Conservation (phyloP, 2,888 invertebrate species). For the Chrysodeixis includens region DNA sequence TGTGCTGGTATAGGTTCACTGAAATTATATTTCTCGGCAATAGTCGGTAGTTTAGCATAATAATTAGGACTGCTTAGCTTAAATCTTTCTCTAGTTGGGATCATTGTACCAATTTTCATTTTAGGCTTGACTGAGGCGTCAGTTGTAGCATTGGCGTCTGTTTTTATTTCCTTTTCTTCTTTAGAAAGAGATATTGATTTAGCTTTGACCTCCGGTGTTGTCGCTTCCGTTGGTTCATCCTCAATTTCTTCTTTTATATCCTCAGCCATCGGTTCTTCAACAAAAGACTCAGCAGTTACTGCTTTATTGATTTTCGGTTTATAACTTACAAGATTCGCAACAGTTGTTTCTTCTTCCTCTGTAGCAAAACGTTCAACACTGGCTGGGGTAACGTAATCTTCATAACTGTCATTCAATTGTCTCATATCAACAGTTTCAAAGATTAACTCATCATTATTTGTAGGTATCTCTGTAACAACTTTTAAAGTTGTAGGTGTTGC, state of each 20-base stretch:
- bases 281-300: not conserved
- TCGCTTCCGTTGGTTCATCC: not conserved
- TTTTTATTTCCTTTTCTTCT: constrained; percentile 5
- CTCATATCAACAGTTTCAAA: constrained; percentile 53
- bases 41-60: constrained; percentile 64
- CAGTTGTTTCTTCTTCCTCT: not conserved
- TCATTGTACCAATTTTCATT: constrained; percentile 56
- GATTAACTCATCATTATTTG: constrained; percentile 15
- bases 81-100: constrained; percentile 65
- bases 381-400: constrained; percentile 72
- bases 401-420: constrained; percentile 70
- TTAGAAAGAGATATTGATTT: constrained; percentile 5
- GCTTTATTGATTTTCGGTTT: too few relatives aligned
- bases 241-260: not conserved
- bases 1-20: constrained; percentile 76
- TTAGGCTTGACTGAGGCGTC: not conserved
- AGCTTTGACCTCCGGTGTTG: not conserved
- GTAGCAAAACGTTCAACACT: constrained; percentile 60
- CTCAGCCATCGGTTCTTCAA: not conserved
- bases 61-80: constrained; percentile 73
- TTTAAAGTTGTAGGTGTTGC: not conserved
- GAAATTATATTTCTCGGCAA: constrained; percentile 76
- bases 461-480: not conserved
- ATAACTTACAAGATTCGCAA: too few relatives aligned
- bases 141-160: not conserved